Evolutionary conservation across 2,888 invertebrate genomes (phyloP).

Genomic region (Drosophila robusta): DNA sequence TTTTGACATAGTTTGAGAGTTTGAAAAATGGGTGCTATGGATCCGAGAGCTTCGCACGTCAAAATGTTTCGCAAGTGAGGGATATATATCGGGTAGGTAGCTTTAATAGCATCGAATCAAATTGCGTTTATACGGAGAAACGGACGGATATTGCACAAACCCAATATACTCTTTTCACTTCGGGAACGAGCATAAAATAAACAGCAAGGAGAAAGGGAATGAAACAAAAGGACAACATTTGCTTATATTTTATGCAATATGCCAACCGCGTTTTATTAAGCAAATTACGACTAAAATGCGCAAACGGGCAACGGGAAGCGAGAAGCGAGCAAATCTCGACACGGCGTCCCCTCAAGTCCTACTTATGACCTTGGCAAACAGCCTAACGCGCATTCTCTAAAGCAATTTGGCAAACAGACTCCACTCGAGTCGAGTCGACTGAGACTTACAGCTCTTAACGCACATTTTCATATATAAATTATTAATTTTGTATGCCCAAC

Average conservation of each 20-base stretch:
- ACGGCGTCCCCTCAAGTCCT: slow-evolving; percentile 56
- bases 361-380: slow-evolving; percentile 81
- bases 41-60: no score
- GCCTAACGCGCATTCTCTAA: slow-evolving; percentile 71
- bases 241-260: slow-evolving; percentile 80
- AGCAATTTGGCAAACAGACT: slow-evolving; percentile 81
- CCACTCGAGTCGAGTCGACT: slow-evolving; percentile 36
- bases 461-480: slow-evolving; percentile 84
- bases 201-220: not conserved
- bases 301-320: slow-evolving; percentile 22
- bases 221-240: slow-evolving; percentile 57
- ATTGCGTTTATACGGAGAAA: no score
- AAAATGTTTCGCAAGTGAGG: no score
- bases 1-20: no score
- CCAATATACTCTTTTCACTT: no score
- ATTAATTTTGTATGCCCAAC: slow-evolving; percentile 80
- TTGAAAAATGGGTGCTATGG: no score
- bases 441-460: slow-evolving; percentile 76
- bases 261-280: slow-evolving; percentile 81
- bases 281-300: slow-evolving; percentile 72
- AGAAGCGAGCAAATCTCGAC: slow-evolving; percentile 60
- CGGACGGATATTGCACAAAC: no score
- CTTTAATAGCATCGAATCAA: no score
- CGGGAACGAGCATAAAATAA: not conserved
- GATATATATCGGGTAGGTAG: no score